phyloP scores from a whole-genome alignment of 2,797 vertebrate species.

The Pseudotriccus pelzelni region DNA sequence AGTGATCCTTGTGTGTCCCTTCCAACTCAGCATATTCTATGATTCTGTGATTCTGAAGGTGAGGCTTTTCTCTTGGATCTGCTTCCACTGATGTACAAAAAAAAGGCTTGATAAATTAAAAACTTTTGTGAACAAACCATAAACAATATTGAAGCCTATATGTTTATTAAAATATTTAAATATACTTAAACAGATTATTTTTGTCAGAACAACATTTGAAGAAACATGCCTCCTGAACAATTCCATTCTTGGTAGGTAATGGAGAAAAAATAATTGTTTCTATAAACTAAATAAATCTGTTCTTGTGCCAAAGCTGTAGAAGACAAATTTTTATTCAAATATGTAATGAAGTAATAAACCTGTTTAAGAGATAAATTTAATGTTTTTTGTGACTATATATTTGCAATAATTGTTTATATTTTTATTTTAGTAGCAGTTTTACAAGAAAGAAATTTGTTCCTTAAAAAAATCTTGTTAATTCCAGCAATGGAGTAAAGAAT shows the following conservation, averaged over 20 bases:
- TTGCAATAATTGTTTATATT: constrained; percentile 76
- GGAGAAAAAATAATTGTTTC: constrained; percentile 70
- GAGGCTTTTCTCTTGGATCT: constrained; percentile 10
- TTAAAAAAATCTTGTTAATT: constrained; percentile 15
- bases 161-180: constrained; percentile 60
- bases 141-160: background rate
- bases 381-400: constrained; percentile 70
- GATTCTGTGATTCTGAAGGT: background rate
- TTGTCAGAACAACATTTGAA: constrained; percentile 28
- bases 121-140: constrained; percentile 60
- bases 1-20: background rate
- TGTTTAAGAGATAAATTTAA: constrained; percentile 74
- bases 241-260: constrained; percentile 33
- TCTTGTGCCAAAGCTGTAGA: constrained; percentile 66
- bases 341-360: constrained; percentile 75
- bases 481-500: background rate
- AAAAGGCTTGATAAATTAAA: constrained; percentile 51
- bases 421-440: constrained; percentile 72
- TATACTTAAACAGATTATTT: constrained; percentile 50
- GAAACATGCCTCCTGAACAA: constrained; percentile 24
- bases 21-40: background rate
- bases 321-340: constrained; percentile 75
- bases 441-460: constrained; percentile 32
- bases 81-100: background rate
- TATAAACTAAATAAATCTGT: constrained; percentile 72